phyloP scores from a whole-genome alignment of 2,797 vertebrate species.

The Poecilia velifera region DNA sequence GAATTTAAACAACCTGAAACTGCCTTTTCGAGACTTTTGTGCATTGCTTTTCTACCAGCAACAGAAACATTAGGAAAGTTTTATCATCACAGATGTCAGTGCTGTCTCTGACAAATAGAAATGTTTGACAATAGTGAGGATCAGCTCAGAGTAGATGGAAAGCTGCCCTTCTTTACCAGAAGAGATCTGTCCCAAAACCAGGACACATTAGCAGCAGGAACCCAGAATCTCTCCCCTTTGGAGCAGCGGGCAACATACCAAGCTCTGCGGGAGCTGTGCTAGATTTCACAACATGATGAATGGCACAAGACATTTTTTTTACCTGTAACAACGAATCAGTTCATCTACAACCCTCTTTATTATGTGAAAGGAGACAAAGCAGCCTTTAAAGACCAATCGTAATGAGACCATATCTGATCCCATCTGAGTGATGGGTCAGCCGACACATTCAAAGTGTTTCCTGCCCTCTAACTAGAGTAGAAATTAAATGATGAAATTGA shows the following conservation, averaged over 20 bases:
- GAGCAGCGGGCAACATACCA: slow-evolving; percentile 60
- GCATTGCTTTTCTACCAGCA: not conserved
- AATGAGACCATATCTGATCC: slow-evolving; percentile 45
- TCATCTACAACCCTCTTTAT: slow-evolving; percentile 49
- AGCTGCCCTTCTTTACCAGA: slow-evolving; percentile 45
- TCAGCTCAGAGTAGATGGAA: slow-evolving; percentile 45
- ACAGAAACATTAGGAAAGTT: not conserved
- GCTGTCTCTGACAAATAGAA: not conserved
- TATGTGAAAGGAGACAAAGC: slow-evolving; percentile 44
- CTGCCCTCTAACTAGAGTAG: slow-evolving; percentile 25
- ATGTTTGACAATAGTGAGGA: not conserved
- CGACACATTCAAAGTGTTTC: slow-evolving; percentile 43
- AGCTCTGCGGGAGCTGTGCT: slow-evolving; percentile 70
- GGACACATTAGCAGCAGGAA: slow-evolving; percentile 62
- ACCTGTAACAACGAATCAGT: slow-evolving; percentile 61
- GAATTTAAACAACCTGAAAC: not conserved
- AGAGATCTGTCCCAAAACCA: slow-evolving; percentile 57
- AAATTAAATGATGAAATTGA: slow-evolving; percentile 26
- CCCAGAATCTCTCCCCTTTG: slow-evolving; percentile 35
- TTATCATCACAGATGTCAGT: not conserved
- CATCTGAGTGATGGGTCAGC: slow-evolving; percentile 20
- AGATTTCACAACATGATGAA: slow-evolving; percentile 75
- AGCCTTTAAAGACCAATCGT: slow-evolving; percentile 24
- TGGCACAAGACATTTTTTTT: slow-evolving; percentile 67
- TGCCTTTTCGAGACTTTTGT: not conserved